Base-by-base conservation (phyloP, 2,888 invertebrate genomes). In the Dasypolia templi region DNA sequence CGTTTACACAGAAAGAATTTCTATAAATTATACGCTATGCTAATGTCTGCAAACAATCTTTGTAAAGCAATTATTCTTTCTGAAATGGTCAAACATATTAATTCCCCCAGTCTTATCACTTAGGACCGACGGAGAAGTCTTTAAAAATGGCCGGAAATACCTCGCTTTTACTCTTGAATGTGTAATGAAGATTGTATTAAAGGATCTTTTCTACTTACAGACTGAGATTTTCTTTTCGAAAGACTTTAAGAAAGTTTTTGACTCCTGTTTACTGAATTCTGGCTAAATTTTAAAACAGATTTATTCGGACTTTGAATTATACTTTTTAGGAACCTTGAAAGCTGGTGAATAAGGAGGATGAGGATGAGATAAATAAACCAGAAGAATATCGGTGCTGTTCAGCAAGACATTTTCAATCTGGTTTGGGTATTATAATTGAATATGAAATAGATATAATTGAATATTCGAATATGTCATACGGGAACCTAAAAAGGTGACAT, bases 91-190 rank as follows among this genome's bases (percentile, higher is more conserved):
- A 67, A 56, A 61, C 51, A 61, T 68, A 71, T 61, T 66, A 42
- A 4, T 42, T 59, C 35, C 19, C 0, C 7, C 3, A 76, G 76
- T 81, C 71, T 19, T 22, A 29, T 67, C 80, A 80, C 80, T 81
- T 65, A n/a, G n/a, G n/a, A 67, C 61, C 11, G 7, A n/a, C 0
- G 53, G 39, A 29, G 42, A 74, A 71, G 64, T 64, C 39, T 51
- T 55, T 35, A 63, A 44, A 59, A 56, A 49, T 64, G 49, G 11
- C 67, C 71, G 44, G 80, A 80, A 80, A 75, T 72, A 58, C 22
- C 55, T 69, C 51, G 72, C 81, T 80, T 59, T 77, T 72, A 74
- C 65, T 74, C 58, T 72, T 76, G 85, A 84, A 83, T 85, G 56
- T 44, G 53, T 75, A 78, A 83, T 82, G 72, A 72, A 73, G 61